A percentile compares a stretch with the other conserved stretches of the same genome.
Evolutionary conservation across 2,888 invertebrate species (phyloP).

Genomic region (Mythimna loreyi): DNA sequence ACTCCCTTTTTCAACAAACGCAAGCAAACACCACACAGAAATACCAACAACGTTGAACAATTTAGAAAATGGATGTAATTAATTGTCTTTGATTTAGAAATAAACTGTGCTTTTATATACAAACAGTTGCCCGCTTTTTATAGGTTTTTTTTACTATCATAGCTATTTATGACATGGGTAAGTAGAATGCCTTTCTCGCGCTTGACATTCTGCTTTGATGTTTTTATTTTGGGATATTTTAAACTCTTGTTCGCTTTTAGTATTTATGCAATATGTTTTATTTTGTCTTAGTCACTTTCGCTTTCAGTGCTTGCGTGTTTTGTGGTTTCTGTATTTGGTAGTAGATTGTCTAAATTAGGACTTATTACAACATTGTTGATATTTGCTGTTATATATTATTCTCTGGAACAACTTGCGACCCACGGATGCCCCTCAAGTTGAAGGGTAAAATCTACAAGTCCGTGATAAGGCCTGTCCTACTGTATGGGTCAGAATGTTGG

Average conservation of each 20-base stretch:
- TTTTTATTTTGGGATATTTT: conserved; percentile 31
- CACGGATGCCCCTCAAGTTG: too few relatives aligned
- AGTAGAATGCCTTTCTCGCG: conserved; percentile 47
- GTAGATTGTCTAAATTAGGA: background rate
- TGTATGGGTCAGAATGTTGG: too few relatives aligned
- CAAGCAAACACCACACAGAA: conserved; percentile 60
- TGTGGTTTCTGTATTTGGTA: conserved; percentile 1
- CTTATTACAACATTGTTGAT: background rate
- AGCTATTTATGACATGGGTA: conserved; percentile 61
- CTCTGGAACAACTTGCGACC: too few relatives aligned
- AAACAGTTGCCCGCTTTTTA: conserved; percentile 42
- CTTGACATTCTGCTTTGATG: conserved; percentile 43
- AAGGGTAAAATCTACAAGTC: too few relatives aligned
- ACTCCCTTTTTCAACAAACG: conserved; percentile 17
- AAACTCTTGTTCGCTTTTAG: conserved; percentile 20
- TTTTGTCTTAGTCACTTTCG: background rate
- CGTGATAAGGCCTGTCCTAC: too few relatives aligned
- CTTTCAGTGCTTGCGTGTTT: conserved; percentile 16
- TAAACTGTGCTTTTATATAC: conserved; percentile 61
- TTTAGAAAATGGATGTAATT: conserved; percentile 71
- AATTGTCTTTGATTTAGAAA: conserved; percentile 68
- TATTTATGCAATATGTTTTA: conserved; percentile 4
- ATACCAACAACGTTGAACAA: conserved; percentile 60
- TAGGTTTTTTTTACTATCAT: conserved; percentile 62
- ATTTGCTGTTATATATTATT: too few relatives aligned